These are phyloP conservation scores for Caenorhabditis becei DNA, from an alignment of 2,888 invertebrate genomes.

Conservation along the genomic window DNA sequence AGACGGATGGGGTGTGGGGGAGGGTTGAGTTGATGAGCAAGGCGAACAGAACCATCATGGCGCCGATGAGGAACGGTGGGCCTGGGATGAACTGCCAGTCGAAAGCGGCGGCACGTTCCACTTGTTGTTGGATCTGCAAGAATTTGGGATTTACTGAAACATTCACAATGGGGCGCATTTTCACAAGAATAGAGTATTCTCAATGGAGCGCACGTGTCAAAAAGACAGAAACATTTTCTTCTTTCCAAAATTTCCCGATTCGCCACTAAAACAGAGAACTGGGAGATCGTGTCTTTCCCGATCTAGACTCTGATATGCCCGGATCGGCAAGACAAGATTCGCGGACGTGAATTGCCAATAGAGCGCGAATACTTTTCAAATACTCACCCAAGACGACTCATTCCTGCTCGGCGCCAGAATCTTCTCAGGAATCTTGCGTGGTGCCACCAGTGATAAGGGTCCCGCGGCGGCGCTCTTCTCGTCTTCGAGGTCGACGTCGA, in stretches of 20 bases:
- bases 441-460: slow-evolving; percentile 54
- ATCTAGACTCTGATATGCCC: too few relatives aligned
- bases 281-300: too few relatives aligned
- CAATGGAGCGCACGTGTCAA: too few relatives aligned
- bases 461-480: slow-evolving; percentile 78
- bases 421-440: slow-evolving; percentile 56
- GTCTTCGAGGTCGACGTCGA: slow-evolving; percentile 96
- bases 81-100: slow-evolving; percentile 84
- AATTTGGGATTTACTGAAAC: too few relatives aligned
- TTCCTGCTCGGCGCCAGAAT: slow-evolving; percentile 72
- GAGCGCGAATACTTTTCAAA: slow-evolving; percentile 6
- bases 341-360: too few relatives aligned
- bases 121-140: slow-evolving; percentile 59
- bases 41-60: slow-evolving; percentile 95
- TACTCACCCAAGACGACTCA: slow-evolving; percentile 64
- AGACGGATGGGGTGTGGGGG: slow-evolving; percentile 65
- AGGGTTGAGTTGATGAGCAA: slow-evolving; percentile 86
- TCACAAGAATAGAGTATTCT: too few relatives aligned
- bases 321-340: too few relatives aligned
- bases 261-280: too few relatives aligned
- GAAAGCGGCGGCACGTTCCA: slow-evolving; percentile 71
- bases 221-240: too few relatives aligned
- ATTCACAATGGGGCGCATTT: too few relatives aligned
- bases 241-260: too few relatives aligned
- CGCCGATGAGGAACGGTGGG: slow-evolving; percentile 98